A percentile compares a stretch with the other conserved stretches of the same genome.
Evolutionary conservation across 2,113 vertebrate species (phyloP).

Genomic region (Chaetops frenatus): DNA sequence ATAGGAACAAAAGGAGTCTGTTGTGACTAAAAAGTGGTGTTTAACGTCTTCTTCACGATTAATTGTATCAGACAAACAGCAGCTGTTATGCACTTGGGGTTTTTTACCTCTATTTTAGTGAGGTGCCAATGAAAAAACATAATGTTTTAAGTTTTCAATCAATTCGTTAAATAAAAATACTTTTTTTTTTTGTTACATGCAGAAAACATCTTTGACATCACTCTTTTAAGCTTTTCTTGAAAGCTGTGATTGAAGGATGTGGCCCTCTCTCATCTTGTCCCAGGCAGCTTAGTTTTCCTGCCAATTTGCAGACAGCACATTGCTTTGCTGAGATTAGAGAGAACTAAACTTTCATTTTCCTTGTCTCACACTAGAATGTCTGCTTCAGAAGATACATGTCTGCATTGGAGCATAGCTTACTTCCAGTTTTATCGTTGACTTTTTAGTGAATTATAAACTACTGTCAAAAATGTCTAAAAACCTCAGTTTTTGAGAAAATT

Average conservation of each 20-base stretch:
- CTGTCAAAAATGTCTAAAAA: not conserved
- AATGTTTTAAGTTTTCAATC: not conserved
- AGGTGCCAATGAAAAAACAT: not conserved
- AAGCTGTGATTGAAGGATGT: not conserved
- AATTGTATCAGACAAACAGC: not conserved
- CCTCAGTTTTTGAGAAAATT: not conserved
- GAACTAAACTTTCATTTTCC: not conserved
- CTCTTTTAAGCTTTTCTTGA: not conserved
- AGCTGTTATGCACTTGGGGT: not conserved
- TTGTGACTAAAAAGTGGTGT: not conserved
- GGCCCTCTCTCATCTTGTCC: not conserved
- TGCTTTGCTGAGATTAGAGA: not conserved
- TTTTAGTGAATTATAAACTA: not conserved
- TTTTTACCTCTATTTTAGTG: not conserved
- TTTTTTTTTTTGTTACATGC: not conserved
- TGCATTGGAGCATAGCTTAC: not conserved
- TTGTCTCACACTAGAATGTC: not conserved
- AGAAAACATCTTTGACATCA: not conserved
- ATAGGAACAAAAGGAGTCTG: not conserved
- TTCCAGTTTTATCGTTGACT: not conserved
- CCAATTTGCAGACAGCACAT: not conserved
- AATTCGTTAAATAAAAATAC: not conserved
- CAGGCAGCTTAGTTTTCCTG: not conserved
- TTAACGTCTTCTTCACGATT: not conserved
- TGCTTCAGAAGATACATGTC: not conserved